Evolutionary conservation across 2,113 vertebrate species (phyloP).

Genomic region (Protomyctophum bolini): DNA sequence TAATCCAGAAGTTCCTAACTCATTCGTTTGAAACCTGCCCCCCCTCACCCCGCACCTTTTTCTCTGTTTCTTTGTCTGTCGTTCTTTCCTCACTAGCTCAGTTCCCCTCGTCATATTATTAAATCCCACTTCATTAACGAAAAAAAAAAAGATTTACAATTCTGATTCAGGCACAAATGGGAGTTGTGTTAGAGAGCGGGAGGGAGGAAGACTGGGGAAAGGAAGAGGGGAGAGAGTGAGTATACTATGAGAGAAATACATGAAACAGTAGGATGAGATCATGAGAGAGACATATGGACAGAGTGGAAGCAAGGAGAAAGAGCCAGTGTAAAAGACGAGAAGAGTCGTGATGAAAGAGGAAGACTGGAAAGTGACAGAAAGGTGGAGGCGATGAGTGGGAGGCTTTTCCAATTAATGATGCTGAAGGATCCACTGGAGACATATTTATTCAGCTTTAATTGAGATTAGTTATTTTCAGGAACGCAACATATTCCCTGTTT

Average conservation of each 20-base stretch:
- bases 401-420: conserved; percentile 43
- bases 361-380: conserved; percentile 21
- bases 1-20: conserved; percentile 31
- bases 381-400: conserved; percentile 19
- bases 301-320: conserved; percentile 27
- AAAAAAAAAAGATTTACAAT: background rate
- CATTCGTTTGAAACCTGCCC: conserved; percentile 30
- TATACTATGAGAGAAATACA: conserved; percentile 10
- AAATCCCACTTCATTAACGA: background rate
- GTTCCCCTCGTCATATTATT: conserved; percentile 1
- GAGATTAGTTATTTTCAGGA: conserved; percentile 55
- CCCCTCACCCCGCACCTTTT: background rate
- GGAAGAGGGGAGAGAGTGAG: no score
- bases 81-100: background rate
- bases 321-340: background rate
- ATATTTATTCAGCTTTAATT: conserved; percentile 61
- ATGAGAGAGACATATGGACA: conserved; percentile 9
- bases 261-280: conserved; percentile 24
- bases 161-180: no score
- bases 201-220: no score
- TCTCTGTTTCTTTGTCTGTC: background rate
- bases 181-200: no score
- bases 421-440: conserved; percentile 43
- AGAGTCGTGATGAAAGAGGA: conserved; percentile 7
- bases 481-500: conserved; percentile 47